Evolutionary conservation across 2,888 invertebrate genomes (phyloP), one percentile per base, ranked within the genome.

Genomic region (Cantharis nigra): DNA sequence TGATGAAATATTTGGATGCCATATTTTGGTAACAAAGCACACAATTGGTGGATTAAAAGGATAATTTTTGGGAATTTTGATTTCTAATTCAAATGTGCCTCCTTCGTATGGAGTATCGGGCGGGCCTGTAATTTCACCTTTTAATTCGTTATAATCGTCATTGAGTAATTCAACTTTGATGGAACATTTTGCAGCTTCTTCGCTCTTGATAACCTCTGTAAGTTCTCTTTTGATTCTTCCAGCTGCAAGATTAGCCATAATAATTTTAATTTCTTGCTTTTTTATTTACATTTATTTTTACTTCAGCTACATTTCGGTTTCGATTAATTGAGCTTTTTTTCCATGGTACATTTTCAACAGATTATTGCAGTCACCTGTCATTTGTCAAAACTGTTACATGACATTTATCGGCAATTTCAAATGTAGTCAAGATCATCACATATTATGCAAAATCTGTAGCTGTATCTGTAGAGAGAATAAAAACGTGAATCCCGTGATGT

Each of bases 31-130:
- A 82, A 96, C 92, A 90, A 99, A 99, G 82, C 96, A 94, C 81
- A 99, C 97, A 98, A 98, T 98, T 71, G 99, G 99, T 80, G 99
- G 99, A 91, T 98, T 98, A 88, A 99, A 99, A n/a, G 99, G 99
- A 91, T 99, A 99, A 67, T 98, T 97, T 89, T 99, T 98, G 84
- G 99, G 99, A 82, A 99, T 97, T 91, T 96, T 96, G 80, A 99
- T 99, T 90, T 99, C 98, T 81, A 99, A 91, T 80, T 95, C 90
- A 90, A 97, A 99, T 84, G 92, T 95, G 14, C 98, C 99, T 69
- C 98, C 98, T 90, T 98, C 98, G 87, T 99, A 99, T 0, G 99
- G 98, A 33, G 98, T 99, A 86, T 99, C 99, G 33, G 98, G 97
- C 9, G 99, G 99, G 0, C 99, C 99, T n/a, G 95, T 94, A 81